Percentiles rank a stretch among this genome's conserved stretches.
These are phyloP conservation scores for Caenorhabditis sinica DNA, from an alignment of 2,888 invertebrate genomes.

Conservation along the genomic window DNA sequence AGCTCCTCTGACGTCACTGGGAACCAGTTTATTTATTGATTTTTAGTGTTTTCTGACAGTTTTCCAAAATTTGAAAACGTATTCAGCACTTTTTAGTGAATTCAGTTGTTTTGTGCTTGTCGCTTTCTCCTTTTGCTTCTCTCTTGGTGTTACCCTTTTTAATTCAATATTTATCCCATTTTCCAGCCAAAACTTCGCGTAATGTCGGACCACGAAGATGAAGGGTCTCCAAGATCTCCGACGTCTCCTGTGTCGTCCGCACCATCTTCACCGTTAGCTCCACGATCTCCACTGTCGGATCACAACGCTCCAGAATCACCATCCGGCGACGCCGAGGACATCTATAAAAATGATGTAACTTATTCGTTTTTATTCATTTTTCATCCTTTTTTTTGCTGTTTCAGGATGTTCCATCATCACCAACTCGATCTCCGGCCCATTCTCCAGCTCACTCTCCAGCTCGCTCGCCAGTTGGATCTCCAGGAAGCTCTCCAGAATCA, in stretches of 20 bases:
- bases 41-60: not conserved
- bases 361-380: no score
- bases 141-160: not conserved
- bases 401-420: not conserved
- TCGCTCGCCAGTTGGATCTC: not conserved
- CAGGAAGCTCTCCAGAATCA: not conserved
- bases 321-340: constrained; percentile 44
- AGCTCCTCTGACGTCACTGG: not conserved
- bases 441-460: constrained; percentile 1
- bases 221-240: constrained; percentile 22
- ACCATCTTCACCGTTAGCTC: constrained; percentile 26
- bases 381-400: no score
- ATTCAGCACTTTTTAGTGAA: not conserved
- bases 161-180: not conserved
- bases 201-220: constrained; percentile 49
- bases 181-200: constrained; percentile 20
- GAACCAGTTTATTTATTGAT: not conserved
- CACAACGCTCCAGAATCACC: constrained; percentile 51
- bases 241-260: constrained; percentile 2
- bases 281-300: constrained; percentile 22
- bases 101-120: not conserved
- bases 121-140: not conserved
- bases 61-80: no score
- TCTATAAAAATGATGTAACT: constrained; percentile 39
- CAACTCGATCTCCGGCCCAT: constrained; percentile 1